Evolutionary conservation across 1,140 invertebrate species (phyloP), one percentile per base, ranked within the genome.

Genomic region (Drosophila suzukii): DNA sequence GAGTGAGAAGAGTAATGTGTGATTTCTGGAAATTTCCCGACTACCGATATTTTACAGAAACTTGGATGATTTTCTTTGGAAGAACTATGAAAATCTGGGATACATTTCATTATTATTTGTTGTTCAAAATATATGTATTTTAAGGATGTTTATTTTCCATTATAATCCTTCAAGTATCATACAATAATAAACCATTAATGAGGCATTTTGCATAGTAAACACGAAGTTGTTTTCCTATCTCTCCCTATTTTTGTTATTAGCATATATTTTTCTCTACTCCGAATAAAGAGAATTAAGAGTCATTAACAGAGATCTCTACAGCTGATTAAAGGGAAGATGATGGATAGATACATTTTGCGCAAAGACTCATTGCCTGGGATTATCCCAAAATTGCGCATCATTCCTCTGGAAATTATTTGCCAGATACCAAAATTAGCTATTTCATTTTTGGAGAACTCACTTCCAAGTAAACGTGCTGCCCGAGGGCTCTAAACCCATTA

Each of bases 401-500:
- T 54, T 38, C 32, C 7, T 12, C 6, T 20, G 12, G 7, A 12
- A 30, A 39, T 10, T 17, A 53, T 36, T 11, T 20, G 6, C 12
- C 8, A n/a, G 20, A 59, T 54, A 15, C 36, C n/a, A 6, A 61
- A 57, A 66, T 66, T 51, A 44, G 36, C 41, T 44, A n/a, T 38
- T 50, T 43, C 20, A 38, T 46, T 36, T 15, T 11, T 17, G 39
- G 47, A 38, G 27, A 34, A 66, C 71, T 75, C 59, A 63, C 58
- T 32, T 34, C 32, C 4, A 11, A 4, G 24, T 43, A 53, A 61
- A 76, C 80, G 83, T 85, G 82, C 83, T 71, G 66, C 34, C 24
- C 65, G 39, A 20, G 10, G 58, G 65, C 41, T 61, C 36, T 71
- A 74, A 67, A 50, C 61, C 68, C 75, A 85, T 85, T 88, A 88